Evolutionary conservation across 2,113 vertebrate species (phyloP), one percentile per base, ranked within the genome.

Genomic region (Anoura caudifer): DNA sequence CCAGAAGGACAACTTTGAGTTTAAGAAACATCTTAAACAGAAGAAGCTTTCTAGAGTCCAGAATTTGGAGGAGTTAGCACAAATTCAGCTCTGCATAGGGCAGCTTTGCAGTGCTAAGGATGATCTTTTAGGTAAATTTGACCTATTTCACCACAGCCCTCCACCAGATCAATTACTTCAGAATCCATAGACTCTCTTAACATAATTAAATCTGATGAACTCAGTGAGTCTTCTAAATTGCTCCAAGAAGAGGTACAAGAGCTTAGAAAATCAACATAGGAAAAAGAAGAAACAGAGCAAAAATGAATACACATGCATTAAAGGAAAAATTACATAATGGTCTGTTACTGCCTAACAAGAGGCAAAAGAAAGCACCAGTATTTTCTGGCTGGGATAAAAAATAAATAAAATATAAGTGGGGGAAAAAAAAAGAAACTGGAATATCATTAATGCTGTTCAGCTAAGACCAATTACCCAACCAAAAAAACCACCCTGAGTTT

Each of bases 81-180:
- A 99, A 76, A 99, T 99, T 38, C 99, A 99, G 67, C 99, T 99
- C 89, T 99, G 98, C 88, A 99, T 99, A 93, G 98, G 98, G 47
- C 98, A 99, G 92, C 99, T 99, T 73, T 99, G 98, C 97, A 98
- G 84, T 91, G 99, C 99, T 28, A 99, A 99, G 90, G 98, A 99
- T 4, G 97, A 98, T 65, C 98, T 99, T 73, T 94, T 99, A 67
- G 99, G 98, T 47, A 99, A 99, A 86, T 97, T 99, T 41, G 99
- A 98, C 26, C 26, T 96, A 97, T 97, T 10, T 90, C 97, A 4
- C 98, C 98, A 5, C 92, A 97, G 75, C 56, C 89, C 8, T 96
- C 96, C 31, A 11, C 61, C 61, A 56, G 90, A 75, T 73, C 89
- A 75, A 72, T 91, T 0, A 1, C 36, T 31, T 86, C 97, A 12